phyloP scores from a whole-genome alignment of 1,140 invertebrate species.

The Ips typographus region DNA sequence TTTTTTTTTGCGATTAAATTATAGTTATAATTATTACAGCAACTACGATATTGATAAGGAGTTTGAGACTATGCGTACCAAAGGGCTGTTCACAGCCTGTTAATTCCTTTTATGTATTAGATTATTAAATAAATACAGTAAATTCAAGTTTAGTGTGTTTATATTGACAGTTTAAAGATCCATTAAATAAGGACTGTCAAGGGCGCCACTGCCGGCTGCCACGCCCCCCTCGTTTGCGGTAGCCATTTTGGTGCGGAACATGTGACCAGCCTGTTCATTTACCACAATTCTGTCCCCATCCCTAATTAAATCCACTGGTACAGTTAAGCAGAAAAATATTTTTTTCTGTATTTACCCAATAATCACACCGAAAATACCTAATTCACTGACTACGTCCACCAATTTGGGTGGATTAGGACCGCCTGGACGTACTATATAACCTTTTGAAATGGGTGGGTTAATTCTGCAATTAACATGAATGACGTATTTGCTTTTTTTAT shows the following conservation, averaged over 20 bases:
- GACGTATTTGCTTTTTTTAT: no score
- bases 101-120: no score
- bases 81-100: no score
- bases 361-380: conserved; percentile 93
- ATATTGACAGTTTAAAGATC: conserved; percentile 45
- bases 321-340: no score
- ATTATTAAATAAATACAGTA: no score
- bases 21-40: no score
- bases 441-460: conserved; percentile 72
- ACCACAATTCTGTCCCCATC: conserved; percentile 65
- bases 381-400: conserved; percentile 78
- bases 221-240: conserved; percentile 93
- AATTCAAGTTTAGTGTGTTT: no score
- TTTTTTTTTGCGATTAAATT: no score
- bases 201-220: conserved; percentile 81
- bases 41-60: no score
- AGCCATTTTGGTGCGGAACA: conserved; percentile 85
- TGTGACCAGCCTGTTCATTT: conserved; percentile 85
- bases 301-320: conserved; percentile 42
- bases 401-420: conserved; percentile 55
- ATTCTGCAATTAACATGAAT: conserved; percentile 55
- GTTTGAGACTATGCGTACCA: no score
- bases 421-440: conserved; percentile 80
- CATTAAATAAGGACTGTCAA: conserved; percentile 84
- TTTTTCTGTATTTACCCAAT: conserved; percentile 66